Evolutionary conservation across 1,140 invertebrate species (phyloP), one percentile per base, ranked within the genome.

Genomic region (Dryas iulia): DNA sequence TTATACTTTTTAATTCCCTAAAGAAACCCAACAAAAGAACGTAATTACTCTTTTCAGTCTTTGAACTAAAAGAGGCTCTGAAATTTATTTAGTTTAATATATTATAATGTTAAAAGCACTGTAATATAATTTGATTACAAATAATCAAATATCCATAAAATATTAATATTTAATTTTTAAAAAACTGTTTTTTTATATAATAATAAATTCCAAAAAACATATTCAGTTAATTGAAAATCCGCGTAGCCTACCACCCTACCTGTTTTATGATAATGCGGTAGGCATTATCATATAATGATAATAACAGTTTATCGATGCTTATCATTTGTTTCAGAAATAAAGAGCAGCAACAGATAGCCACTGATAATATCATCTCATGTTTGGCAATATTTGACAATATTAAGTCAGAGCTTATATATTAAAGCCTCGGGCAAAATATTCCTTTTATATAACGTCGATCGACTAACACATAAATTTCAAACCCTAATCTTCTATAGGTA

Each of bases 221-320:
- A 21, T 18, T 3, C 39, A 47, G 18, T 47, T 18, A 47, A 47
- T 47, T 18, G 39, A 47, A 47, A 47, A 18, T 14, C 7, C n/a
- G 14, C 14, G 14, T 47, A 7, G 21, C 18, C 18, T 21, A 28
- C 6, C n/a, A n/a, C n/a, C n/a, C 26, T 28, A 47, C 39, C 12
- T 18, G 0, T 47, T 18, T 18, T 7, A 7, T 47, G 35, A 47
- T 47, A 47, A 47, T 10, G 39, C 39, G 21, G 18, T 21, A 8
- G 7, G 14, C 14, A 47, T 47, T 47, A 47, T 47, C 39, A 1
- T 18, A 3, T 47, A 21, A 47, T 47, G 39, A 8, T 47, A 21
- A 47, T 47, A 47, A 47, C 39, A 47, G 14, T 47, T 47, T 47
- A 47, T 47, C 39, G n/a, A n/a, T n/a, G 39, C 39, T 47, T 47